Base-by-base conservation (phyloP, 2,888 invertebrate species). In the Nipponacmea schrenckii region DNA sequence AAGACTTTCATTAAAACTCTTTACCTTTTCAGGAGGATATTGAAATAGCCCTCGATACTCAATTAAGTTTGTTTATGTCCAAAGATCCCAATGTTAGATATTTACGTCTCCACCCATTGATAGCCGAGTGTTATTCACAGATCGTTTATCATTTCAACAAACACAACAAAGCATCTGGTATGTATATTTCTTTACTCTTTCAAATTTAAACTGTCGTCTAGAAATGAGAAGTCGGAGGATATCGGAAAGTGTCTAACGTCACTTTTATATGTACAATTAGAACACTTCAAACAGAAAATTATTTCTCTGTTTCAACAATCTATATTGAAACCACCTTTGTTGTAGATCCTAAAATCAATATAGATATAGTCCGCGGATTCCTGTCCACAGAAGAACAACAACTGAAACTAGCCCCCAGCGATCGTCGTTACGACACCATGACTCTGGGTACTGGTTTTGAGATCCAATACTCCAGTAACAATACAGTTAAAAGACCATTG, bases 371-470 rank as follows among this genome's bases (percentile, higher is more conserved):
- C 17, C 72, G 79, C 8, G 82, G 78, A 1, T 83, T 74, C 67
- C 45, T 83, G 64, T 73, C 83, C n/a, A 80, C 80, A 27, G 74
- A 69, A 26, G 80, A 83, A 48, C 79, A 83, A 64, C 67, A 70
- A 14, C 63, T 74, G 10, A 65, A 74, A 14, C 74, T 81, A 62
- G 79, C 75, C n/a, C 74, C 76, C 24, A 72, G 72, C 12, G 83
- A 83, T 68, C 73, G 77, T 24, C 77, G 82, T 15, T 80, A 76
- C 72, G 76, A 79, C 70, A 75, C 76, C 5, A 79, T 80, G 69
- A 79, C 77, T 17, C 64, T 79, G 2, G 83, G 83, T 5, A 62
- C 75, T 14, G 82, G 81, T 20, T 69, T 83, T 71, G 79, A 83
- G 71, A 62, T 83, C 1, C 69, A 64, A 24, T 79, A 77, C 64